Conservation (phyloP, 2,797 vertebrate species). For the Alcedo quadribrachys region DNA sequence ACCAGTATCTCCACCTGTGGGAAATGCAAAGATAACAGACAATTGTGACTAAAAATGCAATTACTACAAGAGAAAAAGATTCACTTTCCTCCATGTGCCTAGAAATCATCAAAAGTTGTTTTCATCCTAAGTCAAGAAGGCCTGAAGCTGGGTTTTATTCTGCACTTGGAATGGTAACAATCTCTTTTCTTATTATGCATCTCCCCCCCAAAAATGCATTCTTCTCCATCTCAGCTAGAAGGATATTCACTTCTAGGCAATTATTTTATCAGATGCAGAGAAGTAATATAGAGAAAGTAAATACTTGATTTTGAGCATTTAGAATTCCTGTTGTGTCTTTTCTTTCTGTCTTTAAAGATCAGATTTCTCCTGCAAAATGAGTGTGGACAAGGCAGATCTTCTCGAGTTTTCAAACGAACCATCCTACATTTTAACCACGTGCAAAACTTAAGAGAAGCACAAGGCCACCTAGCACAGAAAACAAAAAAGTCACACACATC, state of each 20-base stretch:
- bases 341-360: not conserved
- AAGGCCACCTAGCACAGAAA: not conserved
- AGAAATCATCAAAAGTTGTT: conserved; percentile 43
- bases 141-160: conserved; percentile 35
- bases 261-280: not conserved
- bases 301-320: conserved; percentile 18
- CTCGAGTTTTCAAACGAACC: not conserved
- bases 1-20: conserved; percentile 66
- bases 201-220: not conserved
- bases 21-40: conserved; percentile 40
- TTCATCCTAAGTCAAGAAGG: conserved; percentile 9
- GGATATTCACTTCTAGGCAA: not conserved
- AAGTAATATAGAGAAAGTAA: conserved; percentile 1
- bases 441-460: not conserved
- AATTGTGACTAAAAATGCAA: conserved; percentile 70
- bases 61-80: conserved; percentile 40
- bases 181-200: not conserved
- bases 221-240: not conserved
- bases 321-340: not conserved
- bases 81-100: conserved; percentile 12
- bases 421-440: not conserved
- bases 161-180: not conserved
- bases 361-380: not conserved
- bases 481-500: not conserved
- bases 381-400: not conserved